Percentiles rank a stretch among this genome's conserved stretches.
Conservation (phyloP, 2,113 vertebrate species). For the Phrynosoma platyrhinos region DNA sequence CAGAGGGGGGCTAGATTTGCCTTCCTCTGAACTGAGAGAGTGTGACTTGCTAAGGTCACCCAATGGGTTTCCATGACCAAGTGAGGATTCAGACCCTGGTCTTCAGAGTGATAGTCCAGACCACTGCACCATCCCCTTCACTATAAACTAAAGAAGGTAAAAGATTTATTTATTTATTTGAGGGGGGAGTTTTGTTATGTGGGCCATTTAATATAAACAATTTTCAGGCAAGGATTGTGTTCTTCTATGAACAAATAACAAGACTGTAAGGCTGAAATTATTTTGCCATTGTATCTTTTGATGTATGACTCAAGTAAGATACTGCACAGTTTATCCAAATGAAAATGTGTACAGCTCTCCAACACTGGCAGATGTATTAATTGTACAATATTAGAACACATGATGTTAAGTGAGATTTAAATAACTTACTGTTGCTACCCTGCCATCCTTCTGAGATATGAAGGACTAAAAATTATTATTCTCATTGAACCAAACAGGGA, state of each 20-base stretch:
- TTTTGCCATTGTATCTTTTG: constrained; percentile 51
- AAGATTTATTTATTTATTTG: no score
- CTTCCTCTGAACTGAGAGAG: no score
- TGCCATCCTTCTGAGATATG: constrained; percentile 11
- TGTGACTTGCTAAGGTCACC: no score
- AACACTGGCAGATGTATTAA: constrained; percentile 19
- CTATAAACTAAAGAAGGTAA: no score
- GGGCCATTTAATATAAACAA: constrained; percentile 31
- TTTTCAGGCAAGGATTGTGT: constrained; percentile 41
- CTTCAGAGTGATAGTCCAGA: no score
- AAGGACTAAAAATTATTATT: background rate
- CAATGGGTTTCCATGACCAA: no score
- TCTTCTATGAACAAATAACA: constrained; percentile 25
- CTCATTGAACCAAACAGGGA: background rate
- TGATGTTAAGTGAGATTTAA: background rate
- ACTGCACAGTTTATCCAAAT: constrained; percentile 38
- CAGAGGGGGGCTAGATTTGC: no score
- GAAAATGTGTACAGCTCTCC: background rate
- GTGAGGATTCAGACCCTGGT: no score
- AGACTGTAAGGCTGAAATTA: constrained; percentile 36
- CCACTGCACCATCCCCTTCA: no score
- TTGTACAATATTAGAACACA: constrained; percentile 8
- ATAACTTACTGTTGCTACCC: constrained; percentile 28
- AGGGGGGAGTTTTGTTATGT: constrained; percentile 1
- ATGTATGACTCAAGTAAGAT: constrained; percentile 51